Percentiles rank a stretch among this genome's conserved stretches.
phyloP scores from a whole-genome alignment of 37 sponge, comb jelly and placozoan genomes.

The Beroe forskalii region DNA sequence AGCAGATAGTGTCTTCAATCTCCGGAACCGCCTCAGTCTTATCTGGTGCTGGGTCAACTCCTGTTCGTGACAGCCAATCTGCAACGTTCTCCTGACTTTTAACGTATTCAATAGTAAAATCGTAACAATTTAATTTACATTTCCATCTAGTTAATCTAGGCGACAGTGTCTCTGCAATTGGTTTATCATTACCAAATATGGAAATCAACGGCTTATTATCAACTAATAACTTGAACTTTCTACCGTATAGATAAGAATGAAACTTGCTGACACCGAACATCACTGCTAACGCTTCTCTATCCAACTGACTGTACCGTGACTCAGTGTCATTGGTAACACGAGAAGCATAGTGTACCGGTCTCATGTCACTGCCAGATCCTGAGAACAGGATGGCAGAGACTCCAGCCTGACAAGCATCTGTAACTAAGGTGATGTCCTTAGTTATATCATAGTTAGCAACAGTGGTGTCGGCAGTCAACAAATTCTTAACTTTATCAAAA shows the following conservation, averaged over 20 bases:
- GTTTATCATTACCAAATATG: not conserved
- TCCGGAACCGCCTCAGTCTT: not conserved
- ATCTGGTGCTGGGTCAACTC: not conserved
- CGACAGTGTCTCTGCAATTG: not conserved
- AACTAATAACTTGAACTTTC: not conserved
- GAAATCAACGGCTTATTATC: not conserved
- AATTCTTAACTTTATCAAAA: not conserved
- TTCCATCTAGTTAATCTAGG: not conserved
- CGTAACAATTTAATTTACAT: not conserved
- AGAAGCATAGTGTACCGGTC: not conserved
- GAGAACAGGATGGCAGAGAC: not conserved
- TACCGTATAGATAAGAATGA: not conserved
- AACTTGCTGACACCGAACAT: not conserved
- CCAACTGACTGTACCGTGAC: not conserved
- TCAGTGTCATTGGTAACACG: not conserved
- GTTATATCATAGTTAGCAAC: not conserved
- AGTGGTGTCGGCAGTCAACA: not conserved
- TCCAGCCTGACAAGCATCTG: not conserved
- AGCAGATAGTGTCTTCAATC: not conserved
- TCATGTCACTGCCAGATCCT: not conserved
- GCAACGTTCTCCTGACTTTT: not conserved
- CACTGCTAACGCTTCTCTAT: not conserved
- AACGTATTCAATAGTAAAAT: not conserved
- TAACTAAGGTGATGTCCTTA: not conserved
- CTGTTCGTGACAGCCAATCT: not conserved